Evolutionary conservation across 2,113 vertebrate species (phyloP).

Genomic region (Sylvilagus bachmani): DNA sequence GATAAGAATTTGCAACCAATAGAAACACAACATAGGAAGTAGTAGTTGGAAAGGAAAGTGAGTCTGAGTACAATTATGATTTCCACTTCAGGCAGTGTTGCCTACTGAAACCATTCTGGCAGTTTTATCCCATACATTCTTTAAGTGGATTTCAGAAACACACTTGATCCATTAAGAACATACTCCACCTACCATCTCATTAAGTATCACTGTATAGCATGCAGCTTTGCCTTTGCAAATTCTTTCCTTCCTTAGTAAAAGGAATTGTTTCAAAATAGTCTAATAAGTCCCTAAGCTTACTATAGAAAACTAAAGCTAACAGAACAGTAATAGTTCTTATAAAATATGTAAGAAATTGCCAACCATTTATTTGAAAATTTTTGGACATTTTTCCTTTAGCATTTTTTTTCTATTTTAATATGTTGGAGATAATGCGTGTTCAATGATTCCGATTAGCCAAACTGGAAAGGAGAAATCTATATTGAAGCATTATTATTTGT

Average conservation of each 20-base stretch:
- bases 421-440: constrained; percentile 18
- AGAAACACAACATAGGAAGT: neutral
- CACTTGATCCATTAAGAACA: constrained; percentile 1
- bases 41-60: neutral
- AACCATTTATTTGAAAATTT: neutral
- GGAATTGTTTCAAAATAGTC: neutral
- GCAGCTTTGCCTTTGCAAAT: constrained; percentile 6
- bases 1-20: neutral
- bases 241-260: constrained; percentile 1
- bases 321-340: neutral
- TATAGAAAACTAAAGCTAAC: constrained; percentile 8
- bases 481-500: neutral
- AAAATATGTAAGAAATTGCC: neutral
- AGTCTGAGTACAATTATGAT: neutral
- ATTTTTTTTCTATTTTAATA: constrained; percentile 8
- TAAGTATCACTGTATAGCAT: constrained; percentile 3
- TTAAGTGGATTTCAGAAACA: neutral
- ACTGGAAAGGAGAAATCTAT: neutral
- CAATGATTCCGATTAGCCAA: constrained; percentile 16
- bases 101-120: neutral
- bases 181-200: neutral
- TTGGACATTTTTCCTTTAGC: neutral
- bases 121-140: neutral
- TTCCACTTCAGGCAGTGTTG: neutral
- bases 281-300: neutral